Conservation (phyloP, 2,797 vertebrate genomes). For the Philypnodon macrostomus region DNA sequence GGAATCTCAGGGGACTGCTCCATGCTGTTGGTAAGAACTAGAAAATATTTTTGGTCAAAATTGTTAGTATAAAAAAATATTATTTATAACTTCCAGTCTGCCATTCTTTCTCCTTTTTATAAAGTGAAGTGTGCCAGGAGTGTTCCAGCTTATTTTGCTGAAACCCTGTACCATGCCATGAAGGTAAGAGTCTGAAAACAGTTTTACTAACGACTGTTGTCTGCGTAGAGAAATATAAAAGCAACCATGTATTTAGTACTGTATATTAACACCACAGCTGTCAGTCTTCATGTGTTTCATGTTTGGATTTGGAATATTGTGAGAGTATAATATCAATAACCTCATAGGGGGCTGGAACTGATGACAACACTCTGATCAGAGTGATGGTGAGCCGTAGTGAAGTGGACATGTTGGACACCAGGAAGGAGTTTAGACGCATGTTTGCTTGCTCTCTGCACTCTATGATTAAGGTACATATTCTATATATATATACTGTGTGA, state of each 20-base stretch:
- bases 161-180: constrained; percentile 86
- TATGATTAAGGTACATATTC: constrained; percentile 83
- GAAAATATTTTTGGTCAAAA: not conserved
- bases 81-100: not conserved
- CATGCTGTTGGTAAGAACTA: constrained; percentile 89
- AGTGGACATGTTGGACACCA: constrained; percentile 88
- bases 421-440: constrained; percentile 81
- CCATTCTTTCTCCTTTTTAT: constrained; percentile 13
- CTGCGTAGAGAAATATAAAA: no score
- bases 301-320: not conserved
- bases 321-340: no score
- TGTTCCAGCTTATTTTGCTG: constrained; percentile 89
- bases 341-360: constrained; percentile 83
- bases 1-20: constrained; percentile 81
- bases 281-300: not conserved
- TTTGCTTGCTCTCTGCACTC: constrained; percentile 86
- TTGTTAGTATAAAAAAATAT: not conserved
- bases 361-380: constrained; percentile 88
- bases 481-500: not conserved
- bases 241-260: no score
- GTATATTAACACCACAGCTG: no score
- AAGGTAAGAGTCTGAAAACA: constrained; percentile 75
- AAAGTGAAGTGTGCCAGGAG: constrained; percentile 89
- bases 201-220: no score
- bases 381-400: constrained; percentile 89